Percentiles rank a stretch among this genome's conserved stretches.
These are phyloP conservation scores for Aproaerema taeniolella DNA, from an alignment of 2,888 invertebrate species.

Conservation along the genomic window DNA sequence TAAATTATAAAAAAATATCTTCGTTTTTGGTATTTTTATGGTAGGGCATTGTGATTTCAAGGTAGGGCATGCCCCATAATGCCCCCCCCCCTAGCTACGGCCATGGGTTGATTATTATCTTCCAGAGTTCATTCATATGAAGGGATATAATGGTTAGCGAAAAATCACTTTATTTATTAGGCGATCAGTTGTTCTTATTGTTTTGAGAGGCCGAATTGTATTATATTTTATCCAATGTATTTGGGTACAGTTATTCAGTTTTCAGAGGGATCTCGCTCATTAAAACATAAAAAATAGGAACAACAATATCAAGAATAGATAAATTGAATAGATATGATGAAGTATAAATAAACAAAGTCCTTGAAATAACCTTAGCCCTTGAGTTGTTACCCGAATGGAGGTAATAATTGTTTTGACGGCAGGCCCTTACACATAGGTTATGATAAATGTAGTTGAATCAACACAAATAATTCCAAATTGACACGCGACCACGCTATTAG, in stretches of 20 bases:
- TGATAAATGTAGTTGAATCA: constrained; percentile 31
- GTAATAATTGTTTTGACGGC: constrained; percentile 21
- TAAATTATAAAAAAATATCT: too few species aligned
- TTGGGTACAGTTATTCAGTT: not conserved
- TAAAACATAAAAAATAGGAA: not conserved
- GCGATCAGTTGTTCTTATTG: too few species aligned
- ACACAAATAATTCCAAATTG: constrained; percentile 34
- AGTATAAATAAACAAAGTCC: not conserved
- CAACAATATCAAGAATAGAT: not conserved
- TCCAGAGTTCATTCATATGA: too few species aligned
- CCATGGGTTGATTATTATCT: too few species aligned
- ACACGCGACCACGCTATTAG: constrained; percentile 59
- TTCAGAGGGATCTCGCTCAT: not conserved
- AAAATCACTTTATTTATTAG: too few species aligned
- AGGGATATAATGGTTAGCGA: too few species aligned
- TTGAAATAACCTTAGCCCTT: not conserved
- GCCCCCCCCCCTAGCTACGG: too few species aligned
- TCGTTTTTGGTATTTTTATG: too few species aligned
- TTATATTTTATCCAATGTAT: not conserved
- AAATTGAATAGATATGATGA: not conserved
- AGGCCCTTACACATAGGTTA: constrained; percentile 25
- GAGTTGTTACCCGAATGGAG: constrained; percentile 14
- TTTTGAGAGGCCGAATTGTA: too few species aligned
- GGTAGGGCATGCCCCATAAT: too few species aligned
- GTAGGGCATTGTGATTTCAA: too few species aligned